Conservation (phyloP, 2,797 vertebrate species). For the Pantherophis alleghaniensis region DNA sequence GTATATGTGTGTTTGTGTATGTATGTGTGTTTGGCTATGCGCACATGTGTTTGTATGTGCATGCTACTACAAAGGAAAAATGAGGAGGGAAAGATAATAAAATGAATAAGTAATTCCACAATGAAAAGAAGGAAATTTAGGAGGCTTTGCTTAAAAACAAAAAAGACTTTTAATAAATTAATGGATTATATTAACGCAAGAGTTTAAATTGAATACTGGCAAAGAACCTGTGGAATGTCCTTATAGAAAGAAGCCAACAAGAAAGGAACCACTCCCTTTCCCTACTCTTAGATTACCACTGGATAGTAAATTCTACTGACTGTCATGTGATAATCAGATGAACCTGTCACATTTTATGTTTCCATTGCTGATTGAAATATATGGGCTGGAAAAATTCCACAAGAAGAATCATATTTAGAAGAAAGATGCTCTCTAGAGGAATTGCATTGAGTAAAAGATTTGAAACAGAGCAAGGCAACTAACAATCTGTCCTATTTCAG, state of each 20-base stretch:
- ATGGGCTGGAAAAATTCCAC: not conserved
- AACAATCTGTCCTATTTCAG: not conserved
- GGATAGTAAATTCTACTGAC: not conserved
- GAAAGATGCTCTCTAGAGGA: not conserved
- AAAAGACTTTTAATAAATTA: conserved; percentile 48
- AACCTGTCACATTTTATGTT: not conserved
- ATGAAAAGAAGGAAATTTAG: conserved; percentile 38
- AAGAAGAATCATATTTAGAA: not conserved
- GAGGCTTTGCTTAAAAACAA: conserved; percentile 27
- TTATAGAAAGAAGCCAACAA: not conserved
- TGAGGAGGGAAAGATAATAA: conserved; percentile 42
- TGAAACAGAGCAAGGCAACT: not conserved
- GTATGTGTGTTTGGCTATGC: not conserved
- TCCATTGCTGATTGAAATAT: not conserved
- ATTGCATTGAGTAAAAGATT: not conserved
- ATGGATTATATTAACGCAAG: conserved; percentile 1
- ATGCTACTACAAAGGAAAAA: conserved; percentile 63
- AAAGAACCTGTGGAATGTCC: not conserved
- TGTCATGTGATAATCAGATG: not conserved
- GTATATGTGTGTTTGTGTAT: conserved; percentile 51
- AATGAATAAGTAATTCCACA: conserved; percentile 35
- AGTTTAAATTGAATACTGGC: not conserved
- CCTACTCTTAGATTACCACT: not conserved
- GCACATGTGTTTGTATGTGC: not conserved
- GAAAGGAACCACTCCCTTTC: not conserved